These are phyloP conservation scores for Sebastiscus tertius DNA, from an alignment of 2,797 vertebrate species.

Conservation along the genomic window DNA sequence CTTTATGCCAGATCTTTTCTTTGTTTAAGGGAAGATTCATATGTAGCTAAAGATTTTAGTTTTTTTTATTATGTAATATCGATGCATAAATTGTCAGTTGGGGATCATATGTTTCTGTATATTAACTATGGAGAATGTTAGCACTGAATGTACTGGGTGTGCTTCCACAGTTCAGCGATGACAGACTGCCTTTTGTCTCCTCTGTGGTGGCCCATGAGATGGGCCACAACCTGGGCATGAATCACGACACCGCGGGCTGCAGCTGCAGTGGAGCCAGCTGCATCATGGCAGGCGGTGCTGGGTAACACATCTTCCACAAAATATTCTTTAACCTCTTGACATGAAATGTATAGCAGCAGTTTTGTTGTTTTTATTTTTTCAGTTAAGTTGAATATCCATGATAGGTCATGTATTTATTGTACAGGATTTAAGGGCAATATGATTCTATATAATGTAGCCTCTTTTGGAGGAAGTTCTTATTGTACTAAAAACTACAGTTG, in stretches of 20 bases:
- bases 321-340: not conserved
- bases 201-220: slow-evolving; percentile 89
- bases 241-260: slow-evolving; percentile 80
- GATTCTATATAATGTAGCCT: not conserved
- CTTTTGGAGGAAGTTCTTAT: not conserved
- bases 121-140: not conserved
- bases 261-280: slow-evolving; percentile 57
- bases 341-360: not conserved
- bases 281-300: slow-evolving; percentile 81
- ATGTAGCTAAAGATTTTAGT: not conserved
- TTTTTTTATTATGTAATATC: not conserved
- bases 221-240: slow-evolving; percentile 92
- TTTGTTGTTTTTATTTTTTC: not conserved
- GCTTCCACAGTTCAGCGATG: slow-evolving; percentile 61
- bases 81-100: not conserved
- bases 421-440: not conserved
- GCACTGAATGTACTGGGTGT: slow-evolving; percentile 6
- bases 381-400: not conserved
- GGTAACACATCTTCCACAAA: slow-evolving; percentile 70
- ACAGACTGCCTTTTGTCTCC: slow-evolving; percentile 70
- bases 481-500: not conserved
- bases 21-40: not conserved
- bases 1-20: too few relatives aligned
- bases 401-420: not conserved
- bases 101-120: not conserved